Percentiles rank a stretch among this genome's conserved stretches.
These are phyloP conservation scores for Exephanes ischioxanthus DNA, from an alignment of 2,888 invertebrate species.

Conservation along the genomic window DNA sequence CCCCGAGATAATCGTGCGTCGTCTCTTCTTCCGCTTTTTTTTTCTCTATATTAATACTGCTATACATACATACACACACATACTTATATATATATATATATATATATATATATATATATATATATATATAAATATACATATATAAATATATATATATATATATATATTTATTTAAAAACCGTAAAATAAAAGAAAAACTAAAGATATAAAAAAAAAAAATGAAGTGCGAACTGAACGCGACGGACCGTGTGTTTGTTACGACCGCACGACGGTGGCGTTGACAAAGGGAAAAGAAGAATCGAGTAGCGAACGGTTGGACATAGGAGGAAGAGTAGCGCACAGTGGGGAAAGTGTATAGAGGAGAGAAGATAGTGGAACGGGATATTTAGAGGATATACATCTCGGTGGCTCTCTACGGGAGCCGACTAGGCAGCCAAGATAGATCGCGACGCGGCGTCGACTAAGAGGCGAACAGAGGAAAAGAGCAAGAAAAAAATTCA, in stretches of 20 bases:
- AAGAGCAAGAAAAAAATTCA: neutral
- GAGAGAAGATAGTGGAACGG: neutral
- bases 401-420: conserved; percentile 2
- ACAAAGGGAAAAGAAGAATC: conserved; percentile 55
- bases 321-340: neutral
- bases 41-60: conserved; percentile 30
- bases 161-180: neutral
- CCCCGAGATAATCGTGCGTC: conserved; percentile 39
- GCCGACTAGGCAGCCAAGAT: neutral
- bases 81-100: neutral
- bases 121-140: too few relatives aligned
- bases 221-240: conserved; percentile 73
- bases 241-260: conserved; percentile 77
- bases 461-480: conserved; percentile 14
- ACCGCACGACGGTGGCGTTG: conserved; percentile 74
- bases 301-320: neutral
- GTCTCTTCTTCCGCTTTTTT: conserved; percentile 34
- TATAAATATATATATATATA: neutral
- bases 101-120: neutral
- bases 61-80: neutral
- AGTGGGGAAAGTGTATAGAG: neutral
- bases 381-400: neutral
- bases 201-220: conserved; percentile 45
- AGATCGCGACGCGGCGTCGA: conserved; percentile 24
- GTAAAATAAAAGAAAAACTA: neutral